Evolutionary conservation across 2,113 vertebrate species (phyloP).

Genomic region (Colossoma macropomum): DNA sequence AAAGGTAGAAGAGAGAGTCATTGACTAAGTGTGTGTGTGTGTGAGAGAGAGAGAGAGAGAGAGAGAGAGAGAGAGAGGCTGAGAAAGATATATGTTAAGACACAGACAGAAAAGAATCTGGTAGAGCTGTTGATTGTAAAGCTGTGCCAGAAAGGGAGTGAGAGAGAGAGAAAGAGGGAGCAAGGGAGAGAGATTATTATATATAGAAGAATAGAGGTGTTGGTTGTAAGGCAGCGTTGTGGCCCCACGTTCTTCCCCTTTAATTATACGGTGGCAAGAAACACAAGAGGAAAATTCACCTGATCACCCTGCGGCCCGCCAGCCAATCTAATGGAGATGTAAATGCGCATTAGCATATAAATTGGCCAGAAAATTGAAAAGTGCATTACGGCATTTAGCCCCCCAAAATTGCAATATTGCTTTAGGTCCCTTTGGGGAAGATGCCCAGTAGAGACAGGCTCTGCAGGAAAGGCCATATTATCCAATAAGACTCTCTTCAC

Average conservation of each 20-base stretch:
- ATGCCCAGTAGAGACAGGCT: constrained; percentile 41
- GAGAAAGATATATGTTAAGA: background rate
- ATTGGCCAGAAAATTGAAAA: constrained; percentile 68
- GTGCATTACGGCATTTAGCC: constrained; percentile 60
- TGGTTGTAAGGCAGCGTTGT: constrained; percentile 32
- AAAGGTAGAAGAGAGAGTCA: background rate
- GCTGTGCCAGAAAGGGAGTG: background rate
- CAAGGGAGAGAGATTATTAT: constrained; percentile 1
- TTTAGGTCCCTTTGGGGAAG: constrained; percentile 42
- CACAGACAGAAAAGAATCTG: background rate
- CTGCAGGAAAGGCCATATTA: constrained; percentile 56
- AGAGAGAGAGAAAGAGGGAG: background rate
- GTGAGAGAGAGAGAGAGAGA: background rate
- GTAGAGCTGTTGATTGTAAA: background rate
- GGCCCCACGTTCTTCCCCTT: constrained; percentile 43
- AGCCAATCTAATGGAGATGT: constrained; percentile 64
- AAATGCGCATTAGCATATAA: constrained; percentile 66
- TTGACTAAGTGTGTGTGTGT: background rate
- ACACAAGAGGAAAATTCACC: constrained; percentile 57
- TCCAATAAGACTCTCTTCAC: constrained; percentile 54
- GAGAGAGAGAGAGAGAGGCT: background rate
- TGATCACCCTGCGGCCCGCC: constrained; percentile 55
- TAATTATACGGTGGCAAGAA: constrained; percentile 57
- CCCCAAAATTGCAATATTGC: constrained; percentile 53
- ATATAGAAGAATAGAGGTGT: constrained; percentile 21